Base-by-base conservation (phyloP, 2,113 vertebrate species). In the Camelus dromedarius region DNA sequence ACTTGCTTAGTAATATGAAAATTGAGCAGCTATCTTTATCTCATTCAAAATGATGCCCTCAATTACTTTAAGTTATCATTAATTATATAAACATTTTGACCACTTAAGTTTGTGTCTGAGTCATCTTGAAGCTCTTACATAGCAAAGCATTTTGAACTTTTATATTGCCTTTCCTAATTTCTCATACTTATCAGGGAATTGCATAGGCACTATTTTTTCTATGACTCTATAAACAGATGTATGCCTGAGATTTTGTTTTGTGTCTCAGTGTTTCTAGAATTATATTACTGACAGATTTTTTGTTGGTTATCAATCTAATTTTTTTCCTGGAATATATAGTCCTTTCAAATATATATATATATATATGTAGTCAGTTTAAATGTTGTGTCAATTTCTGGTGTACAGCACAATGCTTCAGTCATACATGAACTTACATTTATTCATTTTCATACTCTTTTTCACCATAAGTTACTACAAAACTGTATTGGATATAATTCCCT, bases 1-100 rank as follows among this genome's bases (percentile, higher is more conserved):
- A 48, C 87, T 90, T 20, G 10, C 38, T 76, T 89, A 79, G 76
- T 92, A 85, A 81, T 52, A 30, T 52, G 38, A 92, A 94, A 81
- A 66, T 69, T 62, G 20, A 50, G 81, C 38, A 66, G n/a, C 13
- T 46, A 2, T 79, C 73, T 35, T 93, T 85, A 24, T 89, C 73
- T 93, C 75, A 83, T 62, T 77, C 93, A 48, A 96, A 82, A 35
- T 88, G 58, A 42, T 50, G 75, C 75, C n/a, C 58, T 87, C 32
- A 64, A 30, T 56, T 76, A 50, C 35, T 75, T 56, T 73, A 12
- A 64, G 38, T 83, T n/a, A 58, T 81, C 66, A 73, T 83, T 88
- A 70, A 62, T 18, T 79, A 24, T 93, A n/a, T 26, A 56, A 92
- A 79, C 32, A 79, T 85, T 83, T 83, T 50, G 13, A 48, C 64